These are phyloP conservation scores for Nymphicus hollandicus DNA, from an alignment of 2,113 vertebrate genomes.

Conservation along the genomic window DNA sequence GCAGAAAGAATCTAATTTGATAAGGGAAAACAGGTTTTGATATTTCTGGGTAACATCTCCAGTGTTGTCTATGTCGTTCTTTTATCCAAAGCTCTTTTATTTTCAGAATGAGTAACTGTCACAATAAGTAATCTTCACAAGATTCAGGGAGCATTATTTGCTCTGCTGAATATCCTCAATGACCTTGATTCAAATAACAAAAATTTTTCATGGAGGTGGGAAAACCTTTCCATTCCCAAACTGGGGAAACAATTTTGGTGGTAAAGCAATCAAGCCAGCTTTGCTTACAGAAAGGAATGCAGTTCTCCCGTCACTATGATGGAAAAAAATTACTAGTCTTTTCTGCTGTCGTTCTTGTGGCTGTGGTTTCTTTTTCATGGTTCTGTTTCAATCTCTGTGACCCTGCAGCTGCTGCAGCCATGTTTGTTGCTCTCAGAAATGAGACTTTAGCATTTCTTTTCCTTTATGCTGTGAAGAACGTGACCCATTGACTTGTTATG, in stretches of 20 bases:
- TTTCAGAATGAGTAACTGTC: neutral
- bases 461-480: neutral
- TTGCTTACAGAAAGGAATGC: neutral
- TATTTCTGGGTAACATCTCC: neutral
- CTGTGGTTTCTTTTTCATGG: constrained; percentile 24
- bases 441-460: neutral
- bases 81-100: neutral
- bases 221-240: neutral
- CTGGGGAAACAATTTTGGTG: neutral
- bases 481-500: constrained; percentile 33
- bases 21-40: neutral
- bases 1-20: neutral
- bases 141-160: neutral
- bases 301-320: rapidly evolving
- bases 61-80: neutral
- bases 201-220: neutral
- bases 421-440: neutral
- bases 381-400: constrained; percentile 19
- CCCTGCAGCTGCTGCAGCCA: constrained; percentile 38
- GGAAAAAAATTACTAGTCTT: neutral
- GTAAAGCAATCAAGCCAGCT: neutral
- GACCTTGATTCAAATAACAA: neutral
- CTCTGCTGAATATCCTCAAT: neutral
- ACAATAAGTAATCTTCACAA: neutral
- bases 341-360: neutral